Evolutionary conservation across 2,888 invertebrate genomes (phyloP).

Genomic region (Prosapia bicincta): DNA sequence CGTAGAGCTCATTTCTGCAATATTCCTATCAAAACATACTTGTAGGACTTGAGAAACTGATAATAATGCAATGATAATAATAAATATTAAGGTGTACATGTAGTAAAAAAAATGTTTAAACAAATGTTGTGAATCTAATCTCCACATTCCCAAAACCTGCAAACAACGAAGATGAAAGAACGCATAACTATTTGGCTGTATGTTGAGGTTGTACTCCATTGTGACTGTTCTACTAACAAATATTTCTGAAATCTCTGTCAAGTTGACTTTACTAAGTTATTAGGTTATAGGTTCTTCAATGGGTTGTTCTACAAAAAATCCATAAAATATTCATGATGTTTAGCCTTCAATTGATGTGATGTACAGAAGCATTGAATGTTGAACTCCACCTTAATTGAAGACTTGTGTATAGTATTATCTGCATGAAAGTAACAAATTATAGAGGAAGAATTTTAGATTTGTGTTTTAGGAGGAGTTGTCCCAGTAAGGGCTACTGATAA

Average conservation of each 20-base stretch:
- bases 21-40: not conserved
- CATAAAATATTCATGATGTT: not conserved
- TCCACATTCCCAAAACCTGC: conserved; percentile 15
- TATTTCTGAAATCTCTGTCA: no score
- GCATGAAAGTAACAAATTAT: not conserved
- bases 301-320: no score
- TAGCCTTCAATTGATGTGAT: no score
- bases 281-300: no score
- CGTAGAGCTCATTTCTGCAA: conserved; percentile 12
- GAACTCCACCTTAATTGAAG: not conserved
- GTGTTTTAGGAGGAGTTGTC: no score
- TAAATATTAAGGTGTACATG: conserved; percentile 3
- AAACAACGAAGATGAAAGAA: not conserved
- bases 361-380: no score
- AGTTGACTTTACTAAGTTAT: no score
- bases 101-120: not conserved
- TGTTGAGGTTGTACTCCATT: not conserved
- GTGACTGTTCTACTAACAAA: no score
- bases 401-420: not conserved
- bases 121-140: not conserved
- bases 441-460: not conserved
- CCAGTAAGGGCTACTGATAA: no score
- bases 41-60: conserved; percentile 6
- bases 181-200: not conserved
- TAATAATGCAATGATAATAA: not conserved